Evolutionary conservation across 2,797 vertebrate genomes (phyloP).

Genomic region (Vespertilio murinus): DNA sequence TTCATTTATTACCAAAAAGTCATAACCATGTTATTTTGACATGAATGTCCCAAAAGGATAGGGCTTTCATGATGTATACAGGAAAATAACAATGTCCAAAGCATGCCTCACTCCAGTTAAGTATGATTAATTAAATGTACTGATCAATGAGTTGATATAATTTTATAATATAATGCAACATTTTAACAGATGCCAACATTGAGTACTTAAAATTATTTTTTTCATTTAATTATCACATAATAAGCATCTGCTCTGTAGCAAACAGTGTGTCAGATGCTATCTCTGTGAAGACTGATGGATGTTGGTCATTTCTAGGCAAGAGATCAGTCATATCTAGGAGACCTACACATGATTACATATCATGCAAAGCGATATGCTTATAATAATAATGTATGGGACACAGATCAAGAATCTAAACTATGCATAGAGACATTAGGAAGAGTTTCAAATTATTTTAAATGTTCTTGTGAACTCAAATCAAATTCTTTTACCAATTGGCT

Average conservation of each 20-base stretch:
- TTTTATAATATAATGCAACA: neutral
- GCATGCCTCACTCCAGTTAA: conserved; percentile 4
- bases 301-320: neutral
- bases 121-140: neutral
- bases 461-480: neutral
- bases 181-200: neutral
- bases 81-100: conserved; percentile 17
- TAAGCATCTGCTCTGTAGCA: neutral
- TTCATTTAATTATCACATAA: neutral
- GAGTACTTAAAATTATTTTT: neutral
- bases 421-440: neutral
- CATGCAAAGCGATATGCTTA: neutral
- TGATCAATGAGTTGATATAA: neutral
- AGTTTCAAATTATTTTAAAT: neutral
- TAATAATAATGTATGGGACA: neutral
- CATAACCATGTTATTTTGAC: neutral
- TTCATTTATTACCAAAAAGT: neutral
- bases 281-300: neutral
- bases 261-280: neutral
- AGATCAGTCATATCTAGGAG: neutral
- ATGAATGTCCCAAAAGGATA: neutral
- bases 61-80: conserved; percentile 10
- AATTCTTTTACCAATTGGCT: neutral
- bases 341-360: neutral
- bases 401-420: neutral